Percentiles rank a stretch among this genome's conserved stretches.
These are phyloP conservation scores for Kryphioiulus occultus DNA, from an alignment of 2,888 invertebrate genomes.

Conservation along the genomic window DNA sequence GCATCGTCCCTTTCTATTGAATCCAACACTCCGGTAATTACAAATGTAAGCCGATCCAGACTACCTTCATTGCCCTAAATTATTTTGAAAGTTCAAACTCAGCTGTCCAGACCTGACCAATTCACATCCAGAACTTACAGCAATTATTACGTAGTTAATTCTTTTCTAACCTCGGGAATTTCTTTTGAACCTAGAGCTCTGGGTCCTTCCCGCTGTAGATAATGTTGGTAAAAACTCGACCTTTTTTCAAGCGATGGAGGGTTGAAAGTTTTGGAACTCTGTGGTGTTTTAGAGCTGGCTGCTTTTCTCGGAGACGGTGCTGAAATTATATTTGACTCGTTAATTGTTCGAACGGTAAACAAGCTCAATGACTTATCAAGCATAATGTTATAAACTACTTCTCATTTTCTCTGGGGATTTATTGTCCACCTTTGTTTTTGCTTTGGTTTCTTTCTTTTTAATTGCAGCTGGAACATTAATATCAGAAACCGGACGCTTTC, in stretches of 20 bases:
- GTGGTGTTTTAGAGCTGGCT: not conserved
- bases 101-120: no score
- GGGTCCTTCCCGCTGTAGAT: slow-evolving; percentile 74
- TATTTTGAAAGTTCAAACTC: not conserved
- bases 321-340: not conserved
- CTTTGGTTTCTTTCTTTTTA: slow-evolving; percentile 22
- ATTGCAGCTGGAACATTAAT: not conserved
- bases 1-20: slow-evolving; percentile 85
- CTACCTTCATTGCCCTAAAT: slow-evolving; percentile 63
- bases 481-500: slow-evolving; percentile 19
- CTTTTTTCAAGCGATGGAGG: slow-evolving; percentile 18
- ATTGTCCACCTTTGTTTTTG: not conserved
- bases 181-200: slow-evolving; percentile 82
- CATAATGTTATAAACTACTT: not conserved
- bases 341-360: not conserved
- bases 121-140: no score
- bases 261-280: not conserved
- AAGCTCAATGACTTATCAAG: not conserved
- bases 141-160: no score
- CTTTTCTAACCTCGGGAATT: slow-evolving; percentile 82
- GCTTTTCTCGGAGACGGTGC: slow-evolving; percentile 3
- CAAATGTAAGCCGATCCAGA: slow-evolving; percentile 63
- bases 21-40: slow-evolving; percentile 84
- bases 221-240: slow-evolving; percentile 69
- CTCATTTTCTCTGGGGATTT: slow-evolving; percentile 18